Base-by-base conservation (phyloP, 1,140 invertebrate species). In the Drosophila tsacasi region DNA sequence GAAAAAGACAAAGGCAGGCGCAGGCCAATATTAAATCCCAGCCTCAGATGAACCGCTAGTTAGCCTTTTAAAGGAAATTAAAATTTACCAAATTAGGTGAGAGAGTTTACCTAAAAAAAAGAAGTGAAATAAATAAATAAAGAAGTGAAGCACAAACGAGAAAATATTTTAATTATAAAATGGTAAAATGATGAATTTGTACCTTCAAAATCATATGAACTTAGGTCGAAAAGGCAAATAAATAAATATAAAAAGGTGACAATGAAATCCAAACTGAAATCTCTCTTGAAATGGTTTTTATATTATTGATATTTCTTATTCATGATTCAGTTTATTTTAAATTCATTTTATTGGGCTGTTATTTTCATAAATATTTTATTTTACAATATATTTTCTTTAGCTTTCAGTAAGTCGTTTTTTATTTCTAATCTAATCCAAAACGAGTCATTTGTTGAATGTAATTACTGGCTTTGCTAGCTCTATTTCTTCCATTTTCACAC, bases 11-110 rank as follows among this genome's bases (percentile, higher is more conserved):
- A 67, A 50, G 63, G 49, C 66, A 54, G 25, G 8, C 8, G 25
- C 63, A 37, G 35, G 44, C 12, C 21, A 67, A 67, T 13, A 68
- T 68, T 50, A 49, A 67, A 39, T 67, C 25, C 9, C 61, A 30
- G 37, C 35, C 27, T 25, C 13, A 10, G 10, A 40, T 69, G 21
- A 17, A 40, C 21, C 8, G 39, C 12, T 17, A 7, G 8, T 2
- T n/a, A 5, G 25, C 9, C 13, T 32, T 23, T 65, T 15, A 30
- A 40, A 21, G 32, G 3, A 4, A 1, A 39, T 62, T 5, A 0
- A 32, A 15, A 17, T 5, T 27, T 21, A 19, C 0, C 3, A 17
- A 9, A 9, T 10, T 63, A 0, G 19, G 21, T 9, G n/a, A 6
- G n/a, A 6, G n/a, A 21, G 17, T 19, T 13, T 49, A 25, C 23